Base-by-base conservation (phyloP, 2,888 invertebrate species). In the Suillia variegata region DNA sequence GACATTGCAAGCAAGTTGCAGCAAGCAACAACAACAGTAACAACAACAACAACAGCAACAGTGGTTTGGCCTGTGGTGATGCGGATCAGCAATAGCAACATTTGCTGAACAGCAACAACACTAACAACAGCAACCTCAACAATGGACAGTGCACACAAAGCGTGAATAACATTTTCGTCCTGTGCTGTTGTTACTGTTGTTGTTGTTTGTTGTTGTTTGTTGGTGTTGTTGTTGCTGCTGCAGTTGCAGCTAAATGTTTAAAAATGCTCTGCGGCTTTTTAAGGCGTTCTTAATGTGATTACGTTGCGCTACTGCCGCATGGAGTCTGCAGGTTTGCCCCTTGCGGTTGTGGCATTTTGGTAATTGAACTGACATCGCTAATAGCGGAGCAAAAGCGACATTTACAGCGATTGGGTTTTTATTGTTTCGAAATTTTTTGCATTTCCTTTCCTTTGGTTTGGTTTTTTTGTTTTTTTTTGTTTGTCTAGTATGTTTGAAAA, bases 271-370 rank as follows among this genome's bases (percentile, higher is more conserved):
- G 51, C 45, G 61, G 58, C 62, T 63, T 51, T 66, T 59, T 62
- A 68, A 66, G 65, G 65, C 63, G 62, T 65, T 64, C 64, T 65
- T 61, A 61, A 64, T 67, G 65, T 63, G 64, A 59, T 62, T 59
- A 63, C 56, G 58, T n/a, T 56, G 17, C 22, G 50, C 24, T 62
- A 38, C 51, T 54, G 26, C 33, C 20, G 45, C 34, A n/a, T 33
- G 21, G 17, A 12, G 33, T 47, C 31, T 38, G 57, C 59, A 47
- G 54, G 20, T 45, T 20, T 17, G 5, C 18, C 20, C 18, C 13
- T 17, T 18, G 18, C 18, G 17, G 20, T 20, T 38, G 4, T 56
- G 59, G 60, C 56, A 50, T 58, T 61, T 61, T 45, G 51, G 61
- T 63, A 63, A 63, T 63, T 63, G 63, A 63, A 63, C 63, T 56